Evolutionary conservation across 2,888 invertebrate genomes (phyloP).

Genomic region (Macaria notata): DNA sequence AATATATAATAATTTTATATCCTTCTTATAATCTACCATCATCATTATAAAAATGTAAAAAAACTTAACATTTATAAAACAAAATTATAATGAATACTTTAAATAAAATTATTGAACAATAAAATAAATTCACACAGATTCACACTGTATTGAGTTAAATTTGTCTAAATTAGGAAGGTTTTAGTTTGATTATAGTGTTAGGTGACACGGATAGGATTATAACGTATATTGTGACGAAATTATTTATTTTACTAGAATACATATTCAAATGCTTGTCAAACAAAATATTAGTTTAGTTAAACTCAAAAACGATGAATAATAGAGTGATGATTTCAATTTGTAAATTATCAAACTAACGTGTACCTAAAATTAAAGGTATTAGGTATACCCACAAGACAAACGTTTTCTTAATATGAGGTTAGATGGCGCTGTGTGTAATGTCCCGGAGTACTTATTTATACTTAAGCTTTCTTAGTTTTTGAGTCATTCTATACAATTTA

Average conservation of each 20-base stretch:
- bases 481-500: no score
- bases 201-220: conserved; percentile 5
- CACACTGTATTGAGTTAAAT: conserved; percentile 22
- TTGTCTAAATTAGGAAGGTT: conserved; percentile 3
- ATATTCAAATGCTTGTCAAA: no score
- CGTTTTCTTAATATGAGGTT: no score
- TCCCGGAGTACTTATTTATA: no score
- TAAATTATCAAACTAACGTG: no score
- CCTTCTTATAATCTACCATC: conserved; percentile 16
- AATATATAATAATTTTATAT: conserved; percentile 9
- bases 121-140: conserved; percentile 22
- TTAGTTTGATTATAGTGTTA: background rate
- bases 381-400: no score
- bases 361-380: no score
- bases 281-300: no score
- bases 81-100: conserved; percentile 1
- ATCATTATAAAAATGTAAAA: conserved; percentile 30
- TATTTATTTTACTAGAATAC: background rate
- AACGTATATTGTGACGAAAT: background rate
- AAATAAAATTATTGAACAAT: conserved; percentile 12
- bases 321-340: no score
- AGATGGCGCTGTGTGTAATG: no score
- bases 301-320: no score
- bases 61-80: conserved; percentile 15
- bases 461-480: no score